Conservation (phyloP, 2,797 vertebrate species). For the Xiphophorus birchmanni region DNA sequence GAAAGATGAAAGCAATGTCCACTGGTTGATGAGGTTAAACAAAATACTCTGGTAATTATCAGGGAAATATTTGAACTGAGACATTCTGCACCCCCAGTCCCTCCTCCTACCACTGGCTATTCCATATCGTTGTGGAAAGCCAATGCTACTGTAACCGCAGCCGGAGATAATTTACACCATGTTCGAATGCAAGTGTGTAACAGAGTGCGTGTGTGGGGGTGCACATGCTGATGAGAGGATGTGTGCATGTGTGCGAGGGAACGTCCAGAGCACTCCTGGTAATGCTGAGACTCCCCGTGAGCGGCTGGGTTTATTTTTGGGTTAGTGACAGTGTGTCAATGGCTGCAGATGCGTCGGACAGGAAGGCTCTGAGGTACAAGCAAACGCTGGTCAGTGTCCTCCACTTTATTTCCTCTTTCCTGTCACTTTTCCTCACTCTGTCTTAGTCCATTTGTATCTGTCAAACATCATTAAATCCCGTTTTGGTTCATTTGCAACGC, state of each 20-base stretch:
- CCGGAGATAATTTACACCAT: slow-evolving; percentile 53
- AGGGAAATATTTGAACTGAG: background rate
- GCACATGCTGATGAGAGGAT: slow-evolving; percentile 20
- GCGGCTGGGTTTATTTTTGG: slow-evolving; percentile 78
- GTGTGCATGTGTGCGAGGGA: slow-evolving; percentile 23
- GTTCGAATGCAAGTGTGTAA: slow-evolving; percentile 33
- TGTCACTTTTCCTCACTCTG: background rate
- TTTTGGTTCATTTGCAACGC: background rate
- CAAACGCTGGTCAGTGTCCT: slow-evolving; percentile 86
- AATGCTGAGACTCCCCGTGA: slow-evolving; percentile 76
- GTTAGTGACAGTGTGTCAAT: slow-evolving; percentile 83
- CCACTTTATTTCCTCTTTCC: slow-evolving; percentile 29
- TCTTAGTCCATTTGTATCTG: slow-evolving; percentile 15
- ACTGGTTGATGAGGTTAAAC: background rate
- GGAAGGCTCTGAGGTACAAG: slow-evolving; percentile 88
- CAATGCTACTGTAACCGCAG: slow-evolving; percentile 29
- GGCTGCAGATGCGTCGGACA: slow-evolving; percentile 87
- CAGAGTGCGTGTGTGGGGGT: slow-evolving; percentile 11
- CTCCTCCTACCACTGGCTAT: background rate
- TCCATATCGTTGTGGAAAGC: background rate
- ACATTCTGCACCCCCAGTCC: background rate
- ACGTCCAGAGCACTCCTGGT: slow-evolving; percentile 60
- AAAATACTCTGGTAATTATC: background rate
- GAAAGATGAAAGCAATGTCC: background rate
- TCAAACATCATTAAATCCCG: background rate